Evolutionary conservation across 1,140 invertebrate species (phyloP).

Genomic region (Anthonomus grandis): DNA sequence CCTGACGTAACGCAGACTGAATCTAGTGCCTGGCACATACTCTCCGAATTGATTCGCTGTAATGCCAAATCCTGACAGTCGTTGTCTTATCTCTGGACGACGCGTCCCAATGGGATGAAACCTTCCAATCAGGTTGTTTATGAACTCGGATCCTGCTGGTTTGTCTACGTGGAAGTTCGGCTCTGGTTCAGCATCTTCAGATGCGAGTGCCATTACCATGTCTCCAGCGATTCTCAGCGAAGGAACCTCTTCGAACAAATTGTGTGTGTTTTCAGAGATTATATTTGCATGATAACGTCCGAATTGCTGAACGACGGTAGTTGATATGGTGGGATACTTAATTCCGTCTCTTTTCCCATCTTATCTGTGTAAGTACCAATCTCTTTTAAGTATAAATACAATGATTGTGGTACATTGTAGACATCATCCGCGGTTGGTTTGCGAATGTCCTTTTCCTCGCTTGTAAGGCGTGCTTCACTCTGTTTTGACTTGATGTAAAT

Average conservation of each 20-base stretch:
- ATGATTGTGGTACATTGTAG: slow-evolving; percentile 34
- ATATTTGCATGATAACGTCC: slow-evolving; percentile 34
- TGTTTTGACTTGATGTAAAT: not conserved
- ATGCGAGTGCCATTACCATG: slow-evolving; percentile 30
- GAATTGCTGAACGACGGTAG: slow-evolving; percentile 24
- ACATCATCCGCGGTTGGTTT: not conserved
- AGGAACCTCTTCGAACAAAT: slow-evolving; percentile 39
- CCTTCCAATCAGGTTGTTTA: slow-evolving; percentile 25
- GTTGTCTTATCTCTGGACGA: slow-evolving; percentile 29
- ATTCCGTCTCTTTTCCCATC: slow-evolving; percentile 33
- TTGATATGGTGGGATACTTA: slow-evolving; percentile 27
- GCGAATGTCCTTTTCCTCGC: not conserved
- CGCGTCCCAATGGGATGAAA: slow-evolving; percentile 21
- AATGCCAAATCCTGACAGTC: slow-evolving; percentile 27
- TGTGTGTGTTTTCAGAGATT: slow-evolving; percentile 31
- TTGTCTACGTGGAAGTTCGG: slow-evolving; percentile 30
- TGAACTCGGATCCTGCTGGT: slow-evolving; percentile 17
- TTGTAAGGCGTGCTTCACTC: not conserved
- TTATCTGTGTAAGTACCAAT: slow-evolving; percentile 32
- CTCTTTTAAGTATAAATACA: slow-evolving; percentile 20
- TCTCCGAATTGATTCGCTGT: slow-evolving; percentile 17
- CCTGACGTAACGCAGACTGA: slow-evolving; percentile 32
- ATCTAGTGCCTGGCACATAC: slow-evolving; percentile 24
- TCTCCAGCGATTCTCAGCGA: slow-evolving; percentile 37
- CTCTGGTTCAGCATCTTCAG: slow-evolving; percentile 21